Base-by-base conservation (phyloP, 2,113 vertebrate genomes). In the Apodemus sylvaticus region DNA sequence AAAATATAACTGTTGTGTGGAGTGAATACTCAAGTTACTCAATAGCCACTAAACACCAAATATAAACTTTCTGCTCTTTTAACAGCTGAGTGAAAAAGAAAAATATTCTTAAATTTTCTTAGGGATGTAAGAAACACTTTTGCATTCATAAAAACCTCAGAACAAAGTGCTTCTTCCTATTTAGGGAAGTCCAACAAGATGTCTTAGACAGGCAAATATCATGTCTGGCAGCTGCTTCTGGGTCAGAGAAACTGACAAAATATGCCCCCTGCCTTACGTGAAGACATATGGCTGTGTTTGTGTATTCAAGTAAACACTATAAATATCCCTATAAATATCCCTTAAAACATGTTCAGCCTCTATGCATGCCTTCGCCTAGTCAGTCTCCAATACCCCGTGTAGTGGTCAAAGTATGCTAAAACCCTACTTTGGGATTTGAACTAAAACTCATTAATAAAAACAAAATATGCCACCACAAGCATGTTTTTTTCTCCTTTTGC, bases 361-460 rank as follows among this genome's bases (percentile, higher is more conserved):
- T 31, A 3, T 58, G 34, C 12, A 85, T 68, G 20, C 13, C 2
- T 74, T 58, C 26, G 11, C 58, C 31, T 36, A 94, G 95, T 60
- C 62, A 86, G 17, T 86, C 76, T 89, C 24, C 89, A 89, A 71
- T 42, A 42, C 71, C n/a, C 11, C 12, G 13, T 68, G 77, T 8
- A 36, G 6, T 9, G 90, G 19, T 58, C 29, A 71, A 71, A 86
- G 24, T 13, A 34, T 96, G 51, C 7, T 66, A 88, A 96, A 66
- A 92, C 29, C 36, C 51, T n/a, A 39, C 16, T 90, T 92, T 53
- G 53, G 1, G 29, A 11, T 90, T 90, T 86, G 76, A 17, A 39
- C 16, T 95, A 88, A 92, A 92, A 74, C 14, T 78, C 5, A 92
- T 36, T 92, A 64, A 45, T 31, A 36, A 93, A 24, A 90, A 73